These are phyloP conservation scores for Lottia scabra DNA, from an alignment of 2,888 invertebrate species.

Conservation along the genomic window DNA sequence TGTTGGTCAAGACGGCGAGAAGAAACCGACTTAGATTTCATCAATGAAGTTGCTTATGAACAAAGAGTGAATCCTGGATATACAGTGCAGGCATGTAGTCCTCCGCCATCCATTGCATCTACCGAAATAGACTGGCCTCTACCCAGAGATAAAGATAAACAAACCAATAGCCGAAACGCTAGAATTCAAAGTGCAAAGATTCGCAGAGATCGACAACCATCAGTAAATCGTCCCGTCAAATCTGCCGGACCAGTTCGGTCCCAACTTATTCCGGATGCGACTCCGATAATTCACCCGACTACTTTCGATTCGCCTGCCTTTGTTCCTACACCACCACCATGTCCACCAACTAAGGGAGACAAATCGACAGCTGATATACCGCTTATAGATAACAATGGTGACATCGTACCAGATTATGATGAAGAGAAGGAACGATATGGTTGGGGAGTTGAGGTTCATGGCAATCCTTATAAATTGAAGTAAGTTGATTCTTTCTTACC, in stretches of 20 bases:
- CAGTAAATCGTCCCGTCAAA: slow-evolving; percentile 40
- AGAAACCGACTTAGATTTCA: background rate
- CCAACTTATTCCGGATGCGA: slow-evolving; percentile 12
- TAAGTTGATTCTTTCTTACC: slow-evolving; percentile 34
- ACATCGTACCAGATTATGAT: slow-evolving; percentile 38
- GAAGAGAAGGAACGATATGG: slow-evolving; percentile 54
- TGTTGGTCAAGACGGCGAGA: slow-evolving; percentile 37
- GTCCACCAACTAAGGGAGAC: background rate
- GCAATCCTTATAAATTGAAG: slow-evolving; percentile 63
- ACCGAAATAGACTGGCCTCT: background rate
- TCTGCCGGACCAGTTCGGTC: slow-evolving; percentile 45
- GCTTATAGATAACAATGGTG: slow-evolving; percentile 13
- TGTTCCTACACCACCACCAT: slow-evolving; percentile 7
- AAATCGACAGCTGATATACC: background rate
- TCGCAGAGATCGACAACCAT: slow-evolving; percentile 34
- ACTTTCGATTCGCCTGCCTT: background rate
- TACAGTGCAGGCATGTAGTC: background rate
- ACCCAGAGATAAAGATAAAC: background rate
- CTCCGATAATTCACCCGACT: background rate
- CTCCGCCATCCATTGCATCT: slow-evolving; percentile 15
- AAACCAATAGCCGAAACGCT: slow-evolving; percentile 12
- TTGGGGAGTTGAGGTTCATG: slow-evolving; percentile 64
- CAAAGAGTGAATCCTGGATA: background rate
- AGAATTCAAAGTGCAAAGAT: slow-evolving; percentile 49
- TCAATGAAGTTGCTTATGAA: background rate